phyloP scores from a whole-genome alignment of 2,113 vertebrate genomes.

The Xenopus tropicalis region UCB_Xtro_10.0 CM004448.2:67630001-67630500 shows the following conservation, averaged over 20 bases:
- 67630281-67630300: not conserved
- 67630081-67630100: not conserved
- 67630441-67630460: not conserved
- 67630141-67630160: not conserved
- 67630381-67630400: not conserved
- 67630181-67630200: not conserved
- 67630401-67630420: not conserved
- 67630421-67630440: not conserved
- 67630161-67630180: not conserved
- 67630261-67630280: constrained; percentile 3
- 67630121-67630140: not conserved
- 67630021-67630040: not conserved
- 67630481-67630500: not conserved
- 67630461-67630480: not conserved
- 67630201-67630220: not conserved
- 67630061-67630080: not conserved
- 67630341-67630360: not conserved
- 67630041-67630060: not conserved
- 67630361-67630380: not conserved
- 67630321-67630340: not conserved
- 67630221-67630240: not conserved
- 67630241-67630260: constrained; percentile 1
- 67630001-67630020: too few species aligned
- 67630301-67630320: constrained; percentile 2
- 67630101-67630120: not conserved